Conservation (phyloP, 2,113 vertebrate species). For the Edolisoma coerulescens region DNA sequence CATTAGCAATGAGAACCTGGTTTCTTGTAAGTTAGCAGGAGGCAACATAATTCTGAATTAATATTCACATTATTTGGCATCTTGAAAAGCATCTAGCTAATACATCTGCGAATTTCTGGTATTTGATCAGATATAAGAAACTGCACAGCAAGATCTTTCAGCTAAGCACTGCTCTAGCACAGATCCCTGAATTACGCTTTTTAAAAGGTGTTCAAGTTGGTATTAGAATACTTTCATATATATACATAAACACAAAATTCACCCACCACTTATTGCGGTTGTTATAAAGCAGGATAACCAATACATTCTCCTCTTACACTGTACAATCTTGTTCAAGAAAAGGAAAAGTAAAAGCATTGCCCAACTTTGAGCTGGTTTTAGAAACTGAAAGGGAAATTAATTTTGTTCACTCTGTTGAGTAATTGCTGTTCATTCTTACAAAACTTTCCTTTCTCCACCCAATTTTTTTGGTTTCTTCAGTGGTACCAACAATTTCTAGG, state of each 20-base stretch:
- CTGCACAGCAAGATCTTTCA: not conserved
- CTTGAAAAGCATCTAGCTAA: not conserved
- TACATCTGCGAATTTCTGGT: not conserved
- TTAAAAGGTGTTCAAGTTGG: not conserved
- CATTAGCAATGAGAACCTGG: not conserved
- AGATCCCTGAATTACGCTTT: not conserved
- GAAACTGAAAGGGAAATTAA: not conserved
- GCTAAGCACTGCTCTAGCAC: not conserved
- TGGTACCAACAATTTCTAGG: not conserved
- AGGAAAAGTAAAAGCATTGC: not conserved
- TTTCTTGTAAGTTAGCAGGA: not conserved
- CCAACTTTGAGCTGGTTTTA: not conserved
- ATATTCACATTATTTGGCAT: not conserved
- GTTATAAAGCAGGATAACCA: not conserved
- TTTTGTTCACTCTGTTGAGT: not conserved
- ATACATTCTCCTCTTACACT: not conserved
- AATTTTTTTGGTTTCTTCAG: not conserved
- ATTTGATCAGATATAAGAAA: not conserved
- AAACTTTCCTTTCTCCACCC: not conserved
- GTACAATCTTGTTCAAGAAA: not conserved
- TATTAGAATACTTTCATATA: not conserved
- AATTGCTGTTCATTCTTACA: not conserved
- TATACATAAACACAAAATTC: not conserved
- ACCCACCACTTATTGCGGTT: not conserved
- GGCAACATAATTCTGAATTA: not conserved